Conservation (phyloP, 2,797 vertebrate species). For the Crenichthys baileyi region DNA sequence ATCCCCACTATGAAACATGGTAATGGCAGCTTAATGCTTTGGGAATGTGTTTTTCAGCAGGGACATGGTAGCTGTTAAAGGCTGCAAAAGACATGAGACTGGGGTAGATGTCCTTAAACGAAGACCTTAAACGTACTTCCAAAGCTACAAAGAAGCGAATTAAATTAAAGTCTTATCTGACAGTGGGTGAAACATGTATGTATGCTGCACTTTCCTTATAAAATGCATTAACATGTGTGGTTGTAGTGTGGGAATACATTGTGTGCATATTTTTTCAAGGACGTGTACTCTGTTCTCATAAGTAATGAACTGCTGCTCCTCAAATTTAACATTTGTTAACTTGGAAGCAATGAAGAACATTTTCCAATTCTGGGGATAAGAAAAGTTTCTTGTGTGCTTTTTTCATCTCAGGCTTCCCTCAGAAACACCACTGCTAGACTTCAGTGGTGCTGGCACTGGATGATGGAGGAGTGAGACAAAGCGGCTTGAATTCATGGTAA, state of each 20-base stretch:
- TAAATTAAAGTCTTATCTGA: neutral
- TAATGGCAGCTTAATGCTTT: neutral
- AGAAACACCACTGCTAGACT: constrained; percentile 28
- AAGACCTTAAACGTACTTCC: neutral
- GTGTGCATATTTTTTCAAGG: neutral
- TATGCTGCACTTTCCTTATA: neutral
- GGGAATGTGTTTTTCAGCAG: neutral
- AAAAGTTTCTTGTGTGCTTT: constrained; percentile 10
- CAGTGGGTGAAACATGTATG: neutral
- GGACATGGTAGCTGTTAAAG: neutral
- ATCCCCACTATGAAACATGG: neutral
- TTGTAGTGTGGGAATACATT: neutral
- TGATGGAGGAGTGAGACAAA: constrained; percentile 27
- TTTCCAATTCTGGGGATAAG: constrained; percentile 10
- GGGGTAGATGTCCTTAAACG: too few species aligned
- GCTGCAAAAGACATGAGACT: too few species aligned
- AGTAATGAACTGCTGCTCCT: neutral
- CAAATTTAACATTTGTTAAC: neutral
- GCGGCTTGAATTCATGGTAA: constrained; percentile 23
- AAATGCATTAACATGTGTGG: neutral
- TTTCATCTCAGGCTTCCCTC: constrained; percentile 26
- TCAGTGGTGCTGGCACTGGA: constrained; percentile 41
- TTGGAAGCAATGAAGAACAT: neutral
- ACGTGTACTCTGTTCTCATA: neutral
- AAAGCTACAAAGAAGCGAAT: neutral